Evolutionary conservation across 2,797 vertebrate genomes (phyloP), one percentile per base, ranked within the genome.

Genomic region (Martes flavigula): DNA sequence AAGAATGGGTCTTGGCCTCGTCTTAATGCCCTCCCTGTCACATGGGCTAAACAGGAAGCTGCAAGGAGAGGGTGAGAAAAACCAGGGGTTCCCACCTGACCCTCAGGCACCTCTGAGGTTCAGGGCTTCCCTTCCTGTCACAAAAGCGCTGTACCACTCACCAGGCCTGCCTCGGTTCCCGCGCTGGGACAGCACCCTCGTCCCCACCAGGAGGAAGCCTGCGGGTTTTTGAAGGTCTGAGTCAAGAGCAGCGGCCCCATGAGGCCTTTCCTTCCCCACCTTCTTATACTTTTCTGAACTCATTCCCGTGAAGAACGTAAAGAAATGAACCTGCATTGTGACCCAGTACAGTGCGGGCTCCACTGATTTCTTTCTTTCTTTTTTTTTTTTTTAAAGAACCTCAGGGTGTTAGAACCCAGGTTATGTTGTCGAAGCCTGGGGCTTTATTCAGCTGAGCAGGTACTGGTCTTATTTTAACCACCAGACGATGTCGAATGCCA

Each of bases 291-390:
- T 64, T 64, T 40, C 14, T 66, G 40, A 95, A 75, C 32, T 87
- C n/a, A n/a, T 38, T 88, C 43, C 70, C 38, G 7, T 5, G 21
- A 72, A 46, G 20, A 87, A 60, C 30, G 18, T 32, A 62, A 62
- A 8, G 30, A 62, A 72, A 73, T 13, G 51, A 81, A 83, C 20
- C 25, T 27, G 46, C 35, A 23, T 7, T 0, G 13, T 3, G 4
- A 68, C 15, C 10, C 25, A 1, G 48, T 3, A 7, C 32, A 0
- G 5, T 0, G 3, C 25, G 27, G 38, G 20, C 56, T 11, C 9
- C 73, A 3, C 0, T 11, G 82, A 23, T 3, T 38, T 48, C 46
- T 48, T 48, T 38, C 38, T 38, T 38, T 3, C n/a, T 62, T 62
- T 0, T 1, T 25, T 56, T 2, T 38, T 93, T 51, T 43, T 30